A percentile compares a stretch with the other conserved stretches of the same genome.
Conservation (phyloP, 2,113 vertebrate species). For the Clinocottus analis region DNA sequence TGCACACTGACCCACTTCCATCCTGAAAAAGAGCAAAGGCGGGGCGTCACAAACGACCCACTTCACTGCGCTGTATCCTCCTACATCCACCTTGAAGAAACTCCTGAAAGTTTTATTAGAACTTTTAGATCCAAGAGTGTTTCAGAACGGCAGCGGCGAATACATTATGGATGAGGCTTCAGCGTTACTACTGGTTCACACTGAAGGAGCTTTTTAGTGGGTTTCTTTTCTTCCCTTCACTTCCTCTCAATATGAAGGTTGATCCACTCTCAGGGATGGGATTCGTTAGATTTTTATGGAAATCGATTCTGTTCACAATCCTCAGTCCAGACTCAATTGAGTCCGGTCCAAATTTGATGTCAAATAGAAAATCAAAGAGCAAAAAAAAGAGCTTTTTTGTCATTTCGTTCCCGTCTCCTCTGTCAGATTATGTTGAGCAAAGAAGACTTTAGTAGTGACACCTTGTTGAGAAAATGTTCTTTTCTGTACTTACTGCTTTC, state of each 20-base stretch:
- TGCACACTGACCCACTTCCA: conserved; percentile 18
- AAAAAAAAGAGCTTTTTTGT: neutral
- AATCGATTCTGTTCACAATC: too few relatives aligned
- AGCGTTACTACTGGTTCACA: conserved; percentile 38
- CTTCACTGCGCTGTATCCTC: conserved; percentile 29
- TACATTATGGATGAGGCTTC: conserved; percentile 71
- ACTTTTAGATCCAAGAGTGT: conserved; percentile 58
- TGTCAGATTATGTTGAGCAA: neutral
- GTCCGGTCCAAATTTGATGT: neutral
- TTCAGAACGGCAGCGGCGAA: conserved; percentile 57
- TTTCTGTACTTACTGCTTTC: neutral
- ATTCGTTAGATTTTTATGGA: neutral
- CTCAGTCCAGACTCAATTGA: too few relatives aligned
- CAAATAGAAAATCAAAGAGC: neutral
- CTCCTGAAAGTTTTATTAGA: conserved; percentile 70
- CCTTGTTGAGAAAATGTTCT: neutral
- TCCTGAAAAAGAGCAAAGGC: conserved; percentile 2
- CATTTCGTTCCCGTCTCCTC: neutral
- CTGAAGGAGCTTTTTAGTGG: conserved; percentile 16
- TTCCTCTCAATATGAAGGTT: neutral
- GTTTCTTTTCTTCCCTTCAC: conserved; percentile 9
- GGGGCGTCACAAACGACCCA: conserved; percentile 18
- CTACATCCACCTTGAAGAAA: conserved; percentile 59
- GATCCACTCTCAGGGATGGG: neutral
- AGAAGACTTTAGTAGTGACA: neutral